Evolutionary conservation across 2,113 vertebrate genomes (phyloP), one percentile per base, ranked within the genome.

Genomic region (Peromyscus maniculatus): DNA sequence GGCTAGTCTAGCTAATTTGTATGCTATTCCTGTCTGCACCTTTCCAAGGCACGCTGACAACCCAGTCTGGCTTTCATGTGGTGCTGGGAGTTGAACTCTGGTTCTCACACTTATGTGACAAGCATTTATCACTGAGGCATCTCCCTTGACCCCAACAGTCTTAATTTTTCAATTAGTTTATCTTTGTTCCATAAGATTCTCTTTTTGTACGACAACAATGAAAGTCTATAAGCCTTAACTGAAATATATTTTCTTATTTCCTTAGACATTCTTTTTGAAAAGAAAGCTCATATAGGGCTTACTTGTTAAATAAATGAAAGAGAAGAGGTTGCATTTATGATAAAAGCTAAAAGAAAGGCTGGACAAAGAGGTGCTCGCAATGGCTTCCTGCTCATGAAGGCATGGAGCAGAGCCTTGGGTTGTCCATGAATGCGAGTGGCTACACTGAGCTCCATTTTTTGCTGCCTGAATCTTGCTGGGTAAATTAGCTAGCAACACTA

Each of bases 241-340:
- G 49, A 82, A 12, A 57, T 36, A 39, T 43, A 79, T 75, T 84
- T 46, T 69, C 43, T 49, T 69, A 59, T 75, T 95, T 93, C 21
- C 39, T 62, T 64, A 57, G 33, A 86, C 2, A 39, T 78, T 74
- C 26, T 91, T 69, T 64, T 49, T 52, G 0, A 43, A 79, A 49
- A 72, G 57, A 87, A 93, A 94, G 22, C 43, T 12, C 7, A 72
- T 72, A 59, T 31, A 8, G 26, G 79, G 22, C 28, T 89, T 93
- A 64, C 5, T 93, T 43, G 22, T 89, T 79, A 95, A 67, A 93
- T 93, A 71, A 64, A 83, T 78, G 55, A 74, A 91, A 55, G 66
- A 33, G 31, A 82, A 55, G 33, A 71, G 66, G 80, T 72, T 91
- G 28, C 36, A 2, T 91, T 49, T 80, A 72, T 66, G 46, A 33